A percentile compares a stretch with the other conserved stretches of the same genome.
phyloP scores from a whole-genome alignment of 2,113 vertebrate species.

The Todiramphus chloris region DNA sequence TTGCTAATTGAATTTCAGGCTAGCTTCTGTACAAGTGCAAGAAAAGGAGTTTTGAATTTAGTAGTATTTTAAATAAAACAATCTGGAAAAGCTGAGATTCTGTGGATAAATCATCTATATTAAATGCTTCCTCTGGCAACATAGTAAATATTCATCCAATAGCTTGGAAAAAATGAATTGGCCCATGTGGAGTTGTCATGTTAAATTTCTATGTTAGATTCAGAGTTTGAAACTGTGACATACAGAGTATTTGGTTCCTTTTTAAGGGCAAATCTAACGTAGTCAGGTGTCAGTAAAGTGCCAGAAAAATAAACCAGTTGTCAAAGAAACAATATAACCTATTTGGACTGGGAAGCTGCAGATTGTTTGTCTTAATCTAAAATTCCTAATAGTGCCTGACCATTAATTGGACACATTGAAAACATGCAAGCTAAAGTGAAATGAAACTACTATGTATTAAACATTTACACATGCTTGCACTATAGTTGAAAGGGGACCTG shows the following conservation, averaged over 20 bases:
- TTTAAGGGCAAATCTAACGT: neutral
- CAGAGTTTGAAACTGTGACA: neutral
- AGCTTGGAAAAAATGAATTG: slow-evolving; percentile 30
- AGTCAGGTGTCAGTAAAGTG: neutral
- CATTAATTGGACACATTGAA: neutral
- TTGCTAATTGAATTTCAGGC: neutral
- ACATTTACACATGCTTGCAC: neutral
- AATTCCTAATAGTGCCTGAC: neutral
- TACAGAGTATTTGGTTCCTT: neutral
- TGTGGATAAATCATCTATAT: neutral
- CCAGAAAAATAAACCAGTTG: neutral
- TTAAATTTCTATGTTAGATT: slow-evolving; percentile 18
- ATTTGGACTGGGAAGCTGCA: neutral
- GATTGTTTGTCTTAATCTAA: neutral
- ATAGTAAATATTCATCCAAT: slow-evolving; percentile 18
- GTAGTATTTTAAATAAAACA: neutral
- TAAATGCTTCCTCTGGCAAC: neutral
- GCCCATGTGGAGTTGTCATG: neutral
- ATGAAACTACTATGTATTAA: neutral
- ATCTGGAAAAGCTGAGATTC: neutral
- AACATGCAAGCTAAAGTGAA: neutral
- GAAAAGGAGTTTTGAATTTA: neutral
- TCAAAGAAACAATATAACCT: neutral
- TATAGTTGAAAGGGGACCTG: neutral
- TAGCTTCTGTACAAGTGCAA: neutral